These are phyloP conservation scores for Salpingus planirostris DNA, from an alignment of 2,888 invertebrate species.

Conservation along the genomic window DNA sequence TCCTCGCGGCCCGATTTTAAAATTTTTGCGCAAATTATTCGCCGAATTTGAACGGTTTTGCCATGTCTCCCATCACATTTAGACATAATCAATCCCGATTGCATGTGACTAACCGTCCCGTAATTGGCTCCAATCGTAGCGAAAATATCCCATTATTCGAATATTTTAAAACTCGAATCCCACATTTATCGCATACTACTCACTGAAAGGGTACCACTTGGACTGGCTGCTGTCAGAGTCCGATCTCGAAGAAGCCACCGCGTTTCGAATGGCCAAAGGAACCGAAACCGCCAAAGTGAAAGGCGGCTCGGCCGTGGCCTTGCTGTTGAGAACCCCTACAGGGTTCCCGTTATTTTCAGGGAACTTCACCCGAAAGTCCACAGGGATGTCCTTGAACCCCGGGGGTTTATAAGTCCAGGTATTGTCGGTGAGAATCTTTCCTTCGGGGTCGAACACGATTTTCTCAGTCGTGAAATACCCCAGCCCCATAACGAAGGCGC, in stretches of 20 bases:
- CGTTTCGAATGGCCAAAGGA: slow-evolving; percentile 59
- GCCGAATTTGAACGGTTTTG: no score
- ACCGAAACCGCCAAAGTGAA: slow-evolving; percentile 41
- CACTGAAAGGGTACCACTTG: slow-evolving; percentile 18
- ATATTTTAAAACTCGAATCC: no score
- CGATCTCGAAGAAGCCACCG: slow-evolving; percentile 55
- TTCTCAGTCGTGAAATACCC: slow-evolving; percentile 69
- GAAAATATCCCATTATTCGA: no score
- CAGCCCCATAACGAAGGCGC: slow-evolving; percentile 52
- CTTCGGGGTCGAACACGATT: slow-evolving; percentile 53
- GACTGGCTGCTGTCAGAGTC: slow-evolving; percentile 52
- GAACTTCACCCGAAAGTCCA: slow-evolving; percentile 64
- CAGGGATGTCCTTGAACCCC: slow-evolving; percentile 68
- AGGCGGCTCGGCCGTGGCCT: slow-evolving; percentile 53
- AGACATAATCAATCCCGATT: no score
- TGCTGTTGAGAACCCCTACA: slow-evolving; percentile 61
- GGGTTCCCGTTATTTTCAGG: slow-evolving; percentile 57
- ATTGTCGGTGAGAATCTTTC: slow-evolving; percentile 60
- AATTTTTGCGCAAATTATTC: no score
- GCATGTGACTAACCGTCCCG: no score
- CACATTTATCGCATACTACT: no score
- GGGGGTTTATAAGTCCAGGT: slow-evolving; percentile 79
- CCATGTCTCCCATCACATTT: no score
- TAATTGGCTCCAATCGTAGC: no score
- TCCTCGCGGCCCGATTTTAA: no score